Evolutionary conservation across 2,113 vertebrate genomes (phyloP).

Genomic region (Ciconia boyciana): DNA sequence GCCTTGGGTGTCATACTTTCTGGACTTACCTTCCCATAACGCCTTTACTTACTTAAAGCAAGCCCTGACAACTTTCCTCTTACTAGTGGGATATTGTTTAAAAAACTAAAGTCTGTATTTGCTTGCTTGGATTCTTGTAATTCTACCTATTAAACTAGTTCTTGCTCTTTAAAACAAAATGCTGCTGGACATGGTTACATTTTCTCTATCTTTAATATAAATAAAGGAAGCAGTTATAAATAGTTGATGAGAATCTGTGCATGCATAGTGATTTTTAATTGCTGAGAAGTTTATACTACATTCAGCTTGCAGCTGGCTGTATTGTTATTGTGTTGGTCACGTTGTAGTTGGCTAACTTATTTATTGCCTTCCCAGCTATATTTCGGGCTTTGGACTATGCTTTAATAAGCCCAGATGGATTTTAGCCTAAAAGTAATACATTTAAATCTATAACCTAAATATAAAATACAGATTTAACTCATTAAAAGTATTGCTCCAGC

Average conservation of each 20-base stretch:
- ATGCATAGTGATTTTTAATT: conserved; percentile 46
- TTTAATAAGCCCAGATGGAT: conserved; percentile 34
- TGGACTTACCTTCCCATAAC: not conserved
- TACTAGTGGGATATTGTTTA: not conserved
- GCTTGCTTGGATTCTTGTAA: not conserved
- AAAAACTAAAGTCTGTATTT: not conserved
- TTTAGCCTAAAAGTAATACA: not conserved
- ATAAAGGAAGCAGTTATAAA: conserved; percentile 47
- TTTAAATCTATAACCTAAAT: not conserved
- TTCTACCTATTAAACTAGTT: not conserved
- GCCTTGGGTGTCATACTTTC: not conserved
- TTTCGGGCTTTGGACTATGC: not conserved
- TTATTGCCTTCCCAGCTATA: conserved; percentile 42
- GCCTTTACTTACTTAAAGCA: not conserved
- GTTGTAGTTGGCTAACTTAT: conserved; percentile 38
- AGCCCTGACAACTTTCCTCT: not conserved
- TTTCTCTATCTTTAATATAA: conserved; percentile 44
- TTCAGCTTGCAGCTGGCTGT: conserved; percentile 55
- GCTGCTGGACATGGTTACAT: not conserved
- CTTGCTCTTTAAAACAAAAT: not conserved
- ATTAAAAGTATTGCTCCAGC: not conserved
- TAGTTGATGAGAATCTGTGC: conserved; percentile 30
- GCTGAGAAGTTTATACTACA: conserved; percentile 33
- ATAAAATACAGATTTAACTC: not conserved
- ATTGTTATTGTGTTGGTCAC: conserved; percentile 41